Base-by-base conservation (phyloP, 2,888 invertebrate genomes). In the Drosophila merina region DNA sequence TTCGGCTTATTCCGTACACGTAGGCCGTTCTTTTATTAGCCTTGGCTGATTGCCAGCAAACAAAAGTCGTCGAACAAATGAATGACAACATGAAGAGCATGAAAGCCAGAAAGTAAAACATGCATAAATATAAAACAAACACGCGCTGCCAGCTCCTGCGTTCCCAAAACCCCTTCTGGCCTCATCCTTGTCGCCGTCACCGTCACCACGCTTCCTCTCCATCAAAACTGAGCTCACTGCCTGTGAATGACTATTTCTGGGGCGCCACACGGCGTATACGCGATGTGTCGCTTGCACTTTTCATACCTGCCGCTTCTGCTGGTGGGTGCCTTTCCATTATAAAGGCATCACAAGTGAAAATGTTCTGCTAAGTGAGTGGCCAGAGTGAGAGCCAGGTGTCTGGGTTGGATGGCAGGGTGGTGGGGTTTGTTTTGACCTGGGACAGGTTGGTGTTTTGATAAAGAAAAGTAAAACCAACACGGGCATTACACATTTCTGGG, bases 1-100 rank as follows among this genome's bases (percentile, higher is more conserved):
- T 20, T 20, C 20, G 20, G 20, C 20, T 6, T 44, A 50, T 58
- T 58, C 54, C 40, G 44, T 10, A 26, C 8, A n/a, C 50, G 28
- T 57, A 36, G 8, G 26, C 30, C 14, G 47, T 54, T 57, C 63
- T 62, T 57, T 62, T 62, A 42, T 72, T 55, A 57, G 56, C 68
- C 56, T 71, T 79, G 86, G 80, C 86, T 62, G 66, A 66, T 55
- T 79, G 86, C 80, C 86, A 76, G 60, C 57, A 64, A 79, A 70
- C 80, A 74, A 57, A 38, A 51, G 47, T 56, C 72, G 45, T 40
- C 72, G 62, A 70, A 60, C 62, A 63, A 72, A 48, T 56, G 56
- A 71, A 62, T 31, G 60, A 54, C 49, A 79, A 25, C 42, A 50
- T 10, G 50, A 55, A 68, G 33, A 42, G 48, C 57, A 80, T 59